Evolutionary conservation across 1,140 invertebrate species (phyloP).

Genomic region (Drosophila eugracilis): DNA sequence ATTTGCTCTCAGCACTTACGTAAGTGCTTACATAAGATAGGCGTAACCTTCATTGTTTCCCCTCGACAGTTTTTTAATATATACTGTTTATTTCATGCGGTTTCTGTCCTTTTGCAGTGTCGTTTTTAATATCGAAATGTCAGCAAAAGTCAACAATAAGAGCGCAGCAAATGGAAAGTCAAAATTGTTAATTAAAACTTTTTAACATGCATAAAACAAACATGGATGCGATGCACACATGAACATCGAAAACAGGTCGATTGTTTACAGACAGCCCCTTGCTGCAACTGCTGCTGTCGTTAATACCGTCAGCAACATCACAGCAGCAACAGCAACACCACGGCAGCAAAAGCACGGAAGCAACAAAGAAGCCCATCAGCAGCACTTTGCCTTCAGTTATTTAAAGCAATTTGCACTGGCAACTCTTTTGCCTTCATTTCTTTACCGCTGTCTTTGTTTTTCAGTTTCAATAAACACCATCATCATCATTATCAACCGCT

Average conservation of each 20-base stretch:
- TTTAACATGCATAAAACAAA: constrained; percentile 79
- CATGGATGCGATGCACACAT: constrained; percentile 42
- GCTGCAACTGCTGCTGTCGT: constrained; percentile 39
- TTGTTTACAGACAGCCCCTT: constrained; percentile 38
- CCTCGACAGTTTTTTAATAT: background rate
- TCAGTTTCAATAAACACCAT: constrained; percentile 44
- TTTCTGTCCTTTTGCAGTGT: constrained; percentile 23
- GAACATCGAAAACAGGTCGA: constrained; percentile 21
- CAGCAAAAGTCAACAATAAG: constrained; percentile 76
- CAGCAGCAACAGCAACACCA: constrained; percentile 2
- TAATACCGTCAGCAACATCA: constrained; percentile 36
- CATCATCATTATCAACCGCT: constrained; percentile 24
- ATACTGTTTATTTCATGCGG: constrained; percentile 27
- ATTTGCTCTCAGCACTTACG: constrained; percentile 26
- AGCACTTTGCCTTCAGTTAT: constrained; percentile 43
- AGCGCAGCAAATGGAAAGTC: constrained; percentile 70
- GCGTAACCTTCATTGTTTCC: constrained; percentile 8
- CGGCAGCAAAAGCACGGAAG: background rate
- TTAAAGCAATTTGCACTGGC: constrained; percentile 64
- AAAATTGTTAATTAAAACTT: constrained; percentile 82
- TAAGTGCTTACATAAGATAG: constrained; percentile 45
- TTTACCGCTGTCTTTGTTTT: constrained; percentile 11
- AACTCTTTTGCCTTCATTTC: constrained; percentile 39
- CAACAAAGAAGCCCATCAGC: constrained; percentile 7
- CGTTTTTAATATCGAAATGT: constrained; percentile 59